Percentiles rank a stretch among this genome's conserved stretches.
Evolutionary conservation across 2,113 vertebrate genomes (phyloP).

Genomic region (Alouatta palliata): DNA sequence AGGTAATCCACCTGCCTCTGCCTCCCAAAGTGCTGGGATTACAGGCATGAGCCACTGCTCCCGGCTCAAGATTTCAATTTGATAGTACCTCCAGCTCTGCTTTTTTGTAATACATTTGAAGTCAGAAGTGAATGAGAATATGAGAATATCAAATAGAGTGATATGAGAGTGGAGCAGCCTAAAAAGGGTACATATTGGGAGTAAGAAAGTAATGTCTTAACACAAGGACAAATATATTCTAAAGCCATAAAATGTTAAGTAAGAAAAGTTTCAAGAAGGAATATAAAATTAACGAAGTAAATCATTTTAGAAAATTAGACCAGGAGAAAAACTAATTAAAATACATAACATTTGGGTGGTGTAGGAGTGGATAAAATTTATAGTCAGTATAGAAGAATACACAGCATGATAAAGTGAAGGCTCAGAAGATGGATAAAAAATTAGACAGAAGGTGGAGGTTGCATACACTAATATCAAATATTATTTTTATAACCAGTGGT

Average conservation of each 20-base stretch:
- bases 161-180: background rate
- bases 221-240: background rate
- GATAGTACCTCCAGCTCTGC: background rate
- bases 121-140: background rate
- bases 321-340: background rate
- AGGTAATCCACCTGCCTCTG: no score
- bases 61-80: background rate
- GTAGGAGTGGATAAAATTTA: background rate
- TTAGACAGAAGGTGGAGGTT: background rate
- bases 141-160: background rate
- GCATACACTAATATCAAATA: background rate
- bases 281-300: background rate
- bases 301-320: background rate
- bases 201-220: background rate
- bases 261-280: background rate
- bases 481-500: background rate
- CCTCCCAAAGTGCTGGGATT: no score
- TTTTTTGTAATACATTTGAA: background rate
- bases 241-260: background rate
- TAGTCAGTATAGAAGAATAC: background rate
- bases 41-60: no score
- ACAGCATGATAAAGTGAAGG: background rate
- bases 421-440: background rate
- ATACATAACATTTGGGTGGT: background rate
- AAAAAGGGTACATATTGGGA: background rate